These are phyloP conservation scores for Glyphotaelius pellucidus DNA, from an alignment of 2,888 invertebrate genomes.

Conservation along the genomic window DNA sequence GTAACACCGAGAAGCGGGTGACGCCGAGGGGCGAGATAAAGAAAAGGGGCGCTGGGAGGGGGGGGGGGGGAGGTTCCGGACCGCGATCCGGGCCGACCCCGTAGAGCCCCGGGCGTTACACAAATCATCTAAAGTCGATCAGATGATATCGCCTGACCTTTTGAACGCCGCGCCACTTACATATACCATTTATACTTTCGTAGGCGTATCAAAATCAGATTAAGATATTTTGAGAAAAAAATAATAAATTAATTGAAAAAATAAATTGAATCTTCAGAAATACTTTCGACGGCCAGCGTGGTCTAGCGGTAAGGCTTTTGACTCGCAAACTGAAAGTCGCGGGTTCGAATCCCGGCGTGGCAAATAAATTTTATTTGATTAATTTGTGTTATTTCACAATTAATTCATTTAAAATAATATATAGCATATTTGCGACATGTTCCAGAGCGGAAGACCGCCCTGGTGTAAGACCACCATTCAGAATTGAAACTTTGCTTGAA, in stretches of 20 bases:
- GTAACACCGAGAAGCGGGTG: neutral
- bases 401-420: too few relatives aligned
- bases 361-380: too few relatives aligned
- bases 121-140: slow-evolving; percentile 50
- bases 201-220: neutral
- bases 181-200: neutral
- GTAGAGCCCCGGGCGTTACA: slow-evolving; percentile 19
- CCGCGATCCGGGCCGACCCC: neutral
- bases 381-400: too few relatives aligned
- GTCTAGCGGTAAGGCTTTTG: too few relatives aligned
- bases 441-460: too few relatives aligned
- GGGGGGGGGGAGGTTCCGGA: neutral
- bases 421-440: too few relatives aligned
- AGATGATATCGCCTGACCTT: slow-evolving; percentile 13
- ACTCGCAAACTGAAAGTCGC: too few relatives aligned
- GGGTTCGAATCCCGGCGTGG: too few relatives aligned
- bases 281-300: too few relatives aligned
- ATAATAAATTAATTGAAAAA: too few relatives aligned
- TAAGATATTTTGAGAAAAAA: neutral
- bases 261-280: neutral
- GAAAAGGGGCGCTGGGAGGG: neutral
- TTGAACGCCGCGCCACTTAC: neutral
- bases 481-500: too few relatives aligned
- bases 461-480: too few relatives aligned
- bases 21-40: neutral